Evolutionary conservation across 1,140 invertebrate genomes (phyloP).

Genomic region (Bemisia tabaci): DNA sequence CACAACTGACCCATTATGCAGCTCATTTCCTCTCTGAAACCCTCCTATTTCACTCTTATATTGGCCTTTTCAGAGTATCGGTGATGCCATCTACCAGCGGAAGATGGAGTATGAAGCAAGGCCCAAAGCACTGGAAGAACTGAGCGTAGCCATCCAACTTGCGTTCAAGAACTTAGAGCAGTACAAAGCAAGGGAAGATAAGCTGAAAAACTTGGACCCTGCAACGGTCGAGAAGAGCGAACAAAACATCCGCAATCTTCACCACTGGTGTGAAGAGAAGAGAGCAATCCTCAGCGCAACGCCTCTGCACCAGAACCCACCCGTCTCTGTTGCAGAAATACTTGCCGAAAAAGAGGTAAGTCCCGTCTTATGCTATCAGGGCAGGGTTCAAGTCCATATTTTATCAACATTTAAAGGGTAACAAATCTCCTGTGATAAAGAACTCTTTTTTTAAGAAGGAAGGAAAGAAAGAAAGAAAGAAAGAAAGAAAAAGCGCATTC

Average conservation of each 20-base stretch:
- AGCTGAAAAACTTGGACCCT: constrained; percentile 57
- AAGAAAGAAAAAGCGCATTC: too few species aligned
- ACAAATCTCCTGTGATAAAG: too few species aligned
- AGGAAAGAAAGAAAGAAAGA: too few species aligned
- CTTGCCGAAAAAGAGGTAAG: not conserved
- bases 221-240: constrained; percentile 46
- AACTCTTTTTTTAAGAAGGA: too few species aligned
- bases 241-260: constrained; percentile 28
- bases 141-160: constrained; percentile 52
- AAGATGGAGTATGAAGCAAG: constrained; percentile 63
- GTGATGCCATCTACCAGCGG: constrained; percentile 72
- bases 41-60: too few species aligned
- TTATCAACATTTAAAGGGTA: too few species aligned
- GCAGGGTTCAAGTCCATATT: too few species aligned
- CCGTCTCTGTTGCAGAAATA: not conserved
- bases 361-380: too few species aligned
- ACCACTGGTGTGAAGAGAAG: not conserved
- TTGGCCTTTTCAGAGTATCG: constrained; percentile 48
- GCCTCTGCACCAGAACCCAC: not conserved
- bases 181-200: constrained; percentile 50
- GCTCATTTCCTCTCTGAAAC: too few species aligned
- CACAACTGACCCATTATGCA: too few species aligned
- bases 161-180: constrained; percentile 59
- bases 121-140: constrained; percentile 58
- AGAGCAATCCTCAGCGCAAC: not conserved